These are phyloP conservation scores for Mactra quadrangularis DNA, from an alignment of 1,140 invertebrate genomes.

Conservation along the genomic window DNA sequence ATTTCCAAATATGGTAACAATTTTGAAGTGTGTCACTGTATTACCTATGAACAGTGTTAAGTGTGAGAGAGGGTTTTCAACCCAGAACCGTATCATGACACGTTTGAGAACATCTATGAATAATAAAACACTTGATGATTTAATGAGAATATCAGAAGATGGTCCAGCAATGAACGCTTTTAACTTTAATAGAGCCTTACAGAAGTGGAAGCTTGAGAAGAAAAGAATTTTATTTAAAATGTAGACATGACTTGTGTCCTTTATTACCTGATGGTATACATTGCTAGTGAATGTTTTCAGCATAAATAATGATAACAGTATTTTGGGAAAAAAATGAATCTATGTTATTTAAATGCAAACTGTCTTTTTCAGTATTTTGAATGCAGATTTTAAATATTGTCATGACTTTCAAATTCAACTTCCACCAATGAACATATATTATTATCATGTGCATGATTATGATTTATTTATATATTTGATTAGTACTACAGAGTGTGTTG, in stretches of 20 bases:
- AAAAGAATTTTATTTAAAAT: not conserved
- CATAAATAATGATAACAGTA: not conserved
- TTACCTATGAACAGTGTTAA: no score
- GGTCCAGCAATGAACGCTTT: no score
- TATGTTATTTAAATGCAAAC: no score
- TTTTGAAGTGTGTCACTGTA: not conserved
- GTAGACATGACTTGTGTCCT: not conserved
- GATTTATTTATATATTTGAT: no score
- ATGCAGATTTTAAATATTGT: no score
- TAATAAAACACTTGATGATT: slow-evolving; percentile 19
- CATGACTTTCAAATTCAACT: no score
- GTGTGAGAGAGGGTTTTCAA: slow-evolving; percentile 46
- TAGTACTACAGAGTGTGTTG: no score
- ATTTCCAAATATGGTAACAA: slow-evolving; percentile 13
- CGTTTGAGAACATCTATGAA: slow-evolving; percentile 14
- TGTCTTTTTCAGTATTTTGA: no score
- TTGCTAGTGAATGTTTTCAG: not conserved
- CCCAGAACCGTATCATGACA: slow-evolving; percentile 39
- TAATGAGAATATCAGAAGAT: no score
- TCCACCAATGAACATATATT: no score
- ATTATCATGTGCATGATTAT: no score
- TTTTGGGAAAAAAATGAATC: not conserved
- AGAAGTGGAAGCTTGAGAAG: not conserved
- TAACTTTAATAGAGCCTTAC: not conserved
- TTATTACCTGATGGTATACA: not conserved